Conservation (phyloP, 2,888 invertebrate species). For the Plagodis dolabraria region DNA sequence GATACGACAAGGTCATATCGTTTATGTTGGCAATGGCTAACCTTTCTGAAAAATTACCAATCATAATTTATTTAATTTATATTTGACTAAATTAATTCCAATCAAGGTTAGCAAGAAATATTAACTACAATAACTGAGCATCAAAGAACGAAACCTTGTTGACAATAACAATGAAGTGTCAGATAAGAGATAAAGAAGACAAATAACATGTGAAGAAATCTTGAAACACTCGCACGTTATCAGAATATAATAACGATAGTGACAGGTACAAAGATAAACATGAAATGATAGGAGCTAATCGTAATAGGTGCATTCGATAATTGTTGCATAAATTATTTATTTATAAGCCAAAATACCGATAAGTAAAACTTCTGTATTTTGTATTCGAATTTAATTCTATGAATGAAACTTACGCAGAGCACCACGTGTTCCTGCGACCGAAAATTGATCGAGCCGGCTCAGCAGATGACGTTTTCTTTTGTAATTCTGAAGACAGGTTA, state of each 20-base stretch:
- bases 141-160: slow-evolving; percentile 29
- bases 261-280: slow-evolving; percentile 53
- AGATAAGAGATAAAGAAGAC: slow-evolving; percentile 41
- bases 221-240: slow-evolving; percentile 52
- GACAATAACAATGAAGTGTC: slow-evolving; percentile 36
- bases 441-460: slow-evolving; percentile 63
- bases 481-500: slow-evolving; percentile 64
- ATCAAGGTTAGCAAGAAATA: slow-evolving; percentile 6
- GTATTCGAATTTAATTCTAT: not conserved
- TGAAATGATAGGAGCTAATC: slow-evolving; percentile 48
- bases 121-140: no score
- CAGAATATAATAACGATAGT: slow-evolving; percentile 48
- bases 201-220: slow-evolving; percentile 44
- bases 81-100: not conserved
- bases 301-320: slow-evolving; percentile 7
- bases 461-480: slow-evolving; percentile 56
- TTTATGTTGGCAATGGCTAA: slow-evolving; percentile 33
- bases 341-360: not conserved
- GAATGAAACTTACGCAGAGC: slow-evolving; percentile 71
- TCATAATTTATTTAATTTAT: not conserved
- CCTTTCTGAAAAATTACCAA: slow-evolving; percentile 8
- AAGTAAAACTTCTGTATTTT: not conserved
- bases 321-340: slow-evolving; percentile 25
- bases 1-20: slow-evolving; percentile 57
- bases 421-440: slow-evolving; percentile 82